Evolutionary conservation across 2,888 invertebrate genomes (phyloP).

Genomic region (Troides oblongomaculatus): DNA sequence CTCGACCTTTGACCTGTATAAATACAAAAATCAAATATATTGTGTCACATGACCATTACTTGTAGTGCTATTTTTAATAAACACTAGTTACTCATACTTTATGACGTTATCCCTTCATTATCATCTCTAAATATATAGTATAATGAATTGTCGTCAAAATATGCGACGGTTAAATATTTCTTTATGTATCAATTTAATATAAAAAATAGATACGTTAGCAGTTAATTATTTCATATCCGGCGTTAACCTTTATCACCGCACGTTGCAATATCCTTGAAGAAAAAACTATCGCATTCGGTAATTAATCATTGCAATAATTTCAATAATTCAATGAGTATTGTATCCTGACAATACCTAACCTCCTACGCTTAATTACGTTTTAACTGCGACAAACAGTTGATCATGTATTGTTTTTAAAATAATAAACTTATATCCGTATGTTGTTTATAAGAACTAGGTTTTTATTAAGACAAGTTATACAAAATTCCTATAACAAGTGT

Average conservation of each 20-base stretch:
- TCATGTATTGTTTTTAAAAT: neutral
- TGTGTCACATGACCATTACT: neutral
- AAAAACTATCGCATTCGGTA: neutral
- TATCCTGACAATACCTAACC: neutral
- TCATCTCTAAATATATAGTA: neutral
- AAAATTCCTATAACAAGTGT: no score
- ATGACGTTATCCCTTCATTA: neutral
- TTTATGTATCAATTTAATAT: neutral
- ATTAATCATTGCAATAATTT: conserved; percentile 6
- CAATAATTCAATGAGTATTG: neutral
- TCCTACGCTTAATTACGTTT: conserved; percentile 15
- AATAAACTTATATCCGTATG: neutral
- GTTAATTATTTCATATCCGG: neutral
- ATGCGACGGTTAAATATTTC: neutral
- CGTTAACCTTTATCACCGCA: neutral
- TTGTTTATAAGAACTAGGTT: neutral
- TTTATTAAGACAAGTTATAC: no score
- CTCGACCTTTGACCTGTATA: conserved; percentile 75
- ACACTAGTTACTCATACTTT: neutral
- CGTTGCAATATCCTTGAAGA: neutral
- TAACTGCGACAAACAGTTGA: neutral
- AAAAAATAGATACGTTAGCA: neutral
- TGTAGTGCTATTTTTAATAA: neutral
- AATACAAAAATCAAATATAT: conserved; percentile 7
- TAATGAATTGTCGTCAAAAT: neutral